A percentile compares a stretch with the other conserved stretches of the same genome.
phyloP scores from a whole-genome alignment of 64 coral and sea anemone species.

The Platygyra sinensis region DNA sequence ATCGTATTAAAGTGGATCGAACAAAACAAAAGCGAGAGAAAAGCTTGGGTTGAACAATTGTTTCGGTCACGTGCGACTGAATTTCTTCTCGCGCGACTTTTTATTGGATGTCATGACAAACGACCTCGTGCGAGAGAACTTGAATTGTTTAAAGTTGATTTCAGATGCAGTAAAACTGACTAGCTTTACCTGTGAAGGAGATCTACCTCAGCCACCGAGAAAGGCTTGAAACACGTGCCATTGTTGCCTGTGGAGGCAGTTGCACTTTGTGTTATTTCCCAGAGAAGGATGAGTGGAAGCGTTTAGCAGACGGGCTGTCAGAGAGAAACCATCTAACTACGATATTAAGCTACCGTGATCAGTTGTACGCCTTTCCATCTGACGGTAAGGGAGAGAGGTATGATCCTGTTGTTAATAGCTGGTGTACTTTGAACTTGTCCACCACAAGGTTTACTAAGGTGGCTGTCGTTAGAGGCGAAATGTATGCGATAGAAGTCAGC shows the following conservation, averaged over 20 bases:
- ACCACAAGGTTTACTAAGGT: too few relatives aligned
- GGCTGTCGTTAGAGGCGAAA: too few relatives aligned
- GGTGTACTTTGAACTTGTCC: too few relatives aligned
- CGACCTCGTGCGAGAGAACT: not conserved
- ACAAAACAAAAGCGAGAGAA: conserved; percentile 12
- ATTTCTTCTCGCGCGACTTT: not conserved
- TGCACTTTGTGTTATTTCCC: not conserved
- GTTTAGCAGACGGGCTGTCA: conserved; percentile 3
- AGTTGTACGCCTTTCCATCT: too few relatives aligned
- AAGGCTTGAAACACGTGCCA: not conserved
- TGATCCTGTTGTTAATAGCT: too few relatives aligned
- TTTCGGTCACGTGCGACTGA: not conserved
- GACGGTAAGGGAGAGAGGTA: too few relatives aligned
- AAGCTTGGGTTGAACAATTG: conserved; percentile 13
- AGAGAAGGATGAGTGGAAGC: not conserved
- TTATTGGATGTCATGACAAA: not conserved
- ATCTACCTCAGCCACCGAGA: not conserved
- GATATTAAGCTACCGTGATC: too few relatives aligned
- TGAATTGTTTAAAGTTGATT: not conserved
- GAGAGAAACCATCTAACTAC: too few relatives aligned
- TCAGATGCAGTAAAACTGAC: not conserved
- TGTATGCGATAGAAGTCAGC: not conserved
- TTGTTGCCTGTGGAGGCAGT: not conserved
- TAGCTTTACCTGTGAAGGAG: not conserved
- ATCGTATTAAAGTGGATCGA: conserved; percentile 33